These are phyloP conservation scores for Siniperca chuatsi DNA, from an alignment of 2,113 vertebrate genomes.

Conservation along the genomic window DNA sequence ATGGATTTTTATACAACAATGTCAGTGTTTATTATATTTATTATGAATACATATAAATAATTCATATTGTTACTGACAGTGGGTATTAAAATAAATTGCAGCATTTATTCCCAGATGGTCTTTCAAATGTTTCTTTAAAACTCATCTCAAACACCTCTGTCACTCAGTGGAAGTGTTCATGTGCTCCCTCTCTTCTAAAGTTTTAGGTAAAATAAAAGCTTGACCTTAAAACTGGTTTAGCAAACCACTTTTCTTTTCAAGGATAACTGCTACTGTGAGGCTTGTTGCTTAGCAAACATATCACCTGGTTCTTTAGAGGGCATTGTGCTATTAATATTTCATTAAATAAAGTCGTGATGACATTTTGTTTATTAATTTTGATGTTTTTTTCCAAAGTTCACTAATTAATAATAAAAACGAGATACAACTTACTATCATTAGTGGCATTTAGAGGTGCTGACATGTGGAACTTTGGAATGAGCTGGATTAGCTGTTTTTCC, in stretches of 20 bases:
- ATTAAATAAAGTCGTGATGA: no score
- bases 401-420: background rate
- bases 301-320: background rate
- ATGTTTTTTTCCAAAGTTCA: background rate
- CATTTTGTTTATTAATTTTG: no score
- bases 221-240: background rate
- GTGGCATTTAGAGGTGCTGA: background rate
- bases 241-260: background rate
- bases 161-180: background rate
- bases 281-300: background rate
- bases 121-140: background rate
- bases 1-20: slow-evolving; percentile 15
- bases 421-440: background rate
- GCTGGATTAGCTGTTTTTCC: background rate
- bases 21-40: slow-evolving; percentile 20
- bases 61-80: slow-evolving; percentile 13
- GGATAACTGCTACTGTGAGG: no score
- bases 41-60: slow-evolving; percentile 16
- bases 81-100: slow-evolving; percentile 19
- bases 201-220: background rate
- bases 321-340: background rate
- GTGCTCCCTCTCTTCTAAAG: background rate
- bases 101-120: background rate
- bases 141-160: background rate
- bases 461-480: background rate